A percentile compares a stretch with the other conserved stretches of the same genome.
phyloP scores from a whole-genome alignment of 1,140 invertebrate species.

The Drosophila teissieri region DNA sequence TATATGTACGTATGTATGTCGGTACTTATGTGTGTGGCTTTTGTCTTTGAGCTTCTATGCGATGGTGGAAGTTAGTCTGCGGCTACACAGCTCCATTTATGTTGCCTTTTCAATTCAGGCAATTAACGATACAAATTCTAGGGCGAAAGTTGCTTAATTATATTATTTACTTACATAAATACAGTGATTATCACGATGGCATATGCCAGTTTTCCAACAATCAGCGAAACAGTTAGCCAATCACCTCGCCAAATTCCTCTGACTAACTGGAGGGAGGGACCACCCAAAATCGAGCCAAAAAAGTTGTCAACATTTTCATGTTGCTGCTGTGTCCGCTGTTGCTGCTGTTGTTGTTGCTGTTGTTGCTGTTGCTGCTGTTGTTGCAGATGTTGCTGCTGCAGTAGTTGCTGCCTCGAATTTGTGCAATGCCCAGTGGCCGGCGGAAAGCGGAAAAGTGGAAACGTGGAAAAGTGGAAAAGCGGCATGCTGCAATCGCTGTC shows the following conservation, averaged over 20 bases:
- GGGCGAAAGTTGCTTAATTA: neutral
- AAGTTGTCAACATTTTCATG: conserved; percentile 63
- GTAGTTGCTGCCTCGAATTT: conserved; percentile 44
- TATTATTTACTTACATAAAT: no score
- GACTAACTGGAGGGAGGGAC: conserved; percentile 16
- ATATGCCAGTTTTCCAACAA: neutral
- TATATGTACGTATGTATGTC: neutral
- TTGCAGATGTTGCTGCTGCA: conserved; percentile 15
- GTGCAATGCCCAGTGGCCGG: conserved; percentile 57
- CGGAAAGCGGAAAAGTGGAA: conserved; percentile 27
- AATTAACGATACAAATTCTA: neutral
- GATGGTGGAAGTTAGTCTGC: neutral
- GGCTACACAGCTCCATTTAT: neutral
- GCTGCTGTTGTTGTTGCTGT: conserved; percentile 11
- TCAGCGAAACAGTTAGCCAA: conserved; percentile 22
- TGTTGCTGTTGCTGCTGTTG: conserved; percentile 20
- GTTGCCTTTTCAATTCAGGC: neutral
- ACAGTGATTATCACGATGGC: no score
- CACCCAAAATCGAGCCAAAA: conserved; percentile 46
- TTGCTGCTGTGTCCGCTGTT: conserved; percentile 32
- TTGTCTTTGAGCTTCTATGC: neutral
- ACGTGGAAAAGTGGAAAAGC: conserved; percentile 37
- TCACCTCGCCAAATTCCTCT: conserved; percentile 15
- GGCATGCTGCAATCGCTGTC: conserved; percentile 22
- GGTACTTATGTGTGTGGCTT: no score